Conservation (phyloP, 2,797 vertebrate genomes). For the Picus viridis region DNA sequence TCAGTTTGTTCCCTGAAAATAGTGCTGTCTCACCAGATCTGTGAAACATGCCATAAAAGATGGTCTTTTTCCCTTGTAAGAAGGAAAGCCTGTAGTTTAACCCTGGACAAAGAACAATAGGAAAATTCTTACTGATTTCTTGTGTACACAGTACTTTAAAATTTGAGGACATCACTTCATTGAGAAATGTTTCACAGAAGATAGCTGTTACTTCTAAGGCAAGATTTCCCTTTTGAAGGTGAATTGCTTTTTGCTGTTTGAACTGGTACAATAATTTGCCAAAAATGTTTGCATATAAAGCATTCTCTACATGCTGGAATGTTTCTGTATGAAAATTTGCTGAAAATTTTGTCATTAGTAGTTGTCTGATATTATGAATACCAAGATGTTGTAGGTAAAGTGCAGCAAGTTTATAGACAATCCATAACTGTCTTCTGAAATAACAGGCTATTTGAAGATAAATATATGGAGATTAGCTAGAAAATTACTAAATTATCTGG, state of each 20-base stretch:
- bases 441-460: not conserved
- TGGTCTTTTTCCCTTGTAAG: not conserved
- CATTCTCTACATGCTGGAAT: not conserved
- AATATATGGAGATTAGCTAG: not conserved
- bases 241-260: not conserved
- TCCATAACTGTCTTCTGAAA: not conserved
- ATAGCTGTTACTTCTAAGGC: not conserved
- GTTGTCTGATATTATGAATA: not conserved
- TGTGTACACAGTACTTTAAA: not conserved
- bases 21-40: not conserved
- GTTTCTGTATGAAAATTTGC: not conserved
- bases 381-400: not conserved
- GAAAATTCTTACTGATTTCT: not conserved
- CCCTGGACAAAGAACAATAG: not conserved
- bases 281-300: not conserved
- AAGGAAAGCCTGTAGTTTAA: not conserved
- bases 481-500: slow-evolving; percentile 2
- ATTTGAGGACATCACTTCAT: not conserved
- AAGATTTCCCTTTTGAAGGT: not conserved
- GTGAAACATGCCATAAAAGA: not conserved
- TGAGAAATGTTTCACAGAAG: not conserved
- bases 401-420: not conserved
- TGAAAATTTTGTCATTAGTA: not conserved
- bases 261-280: not conserved
- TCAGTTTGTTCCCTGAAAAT: not conserved